Conservation (phyloP, 1,140 invertebrate genomes). For the Olivierus martensii region DNA sequence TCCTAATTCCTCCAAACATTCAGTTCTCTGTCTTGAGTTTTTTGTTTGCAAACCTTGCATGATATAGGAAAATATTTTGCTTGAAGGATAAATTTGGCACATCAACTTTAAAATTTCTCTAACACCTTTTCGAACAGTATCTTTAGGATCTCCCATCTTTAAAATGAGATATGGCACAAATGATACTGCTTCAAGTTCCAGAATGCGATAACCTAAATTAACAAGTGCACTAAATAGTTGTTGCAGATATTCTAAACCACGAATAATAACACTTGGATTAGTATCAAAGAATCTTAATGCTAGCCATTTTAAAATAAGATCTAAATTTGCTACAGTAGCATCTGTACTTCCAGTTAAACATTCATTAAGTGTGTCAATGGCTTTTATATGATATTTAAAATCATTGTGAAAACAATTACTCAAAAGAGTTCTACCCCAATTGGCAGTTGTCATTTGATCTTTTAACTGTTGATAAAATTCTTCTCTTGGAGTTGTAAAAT, state of each 20-base stretch:
- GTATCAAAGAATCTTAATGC: constrained; percentile 95
- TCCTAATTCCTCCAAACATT: constrained; percentile 84
- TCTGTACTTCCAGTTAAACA: constrained; percentile 42
- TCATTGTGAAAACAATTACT: constrained; percentile 88
- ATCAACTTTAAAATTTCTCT: constrained; percentile 72
- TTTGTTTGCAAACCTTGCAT: constrained; percentile 94
- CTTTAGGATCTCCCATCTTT: constrained; percentile 93
- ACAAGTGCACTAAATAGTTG: constrained; percentile 65
- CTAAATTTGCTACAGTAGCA: constrained; percentile 76
- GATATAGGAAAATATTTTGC: constrained; percentile 75
- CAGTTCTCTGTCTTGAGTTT: constrained; percentile 87
- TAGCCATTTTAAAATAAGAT: constrained; percentile 92
- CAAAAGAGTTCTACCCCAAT: constrained; percentile 70
- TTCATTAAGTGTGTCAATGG: constrained; percentile 75
- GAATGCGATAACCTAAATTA: constrained; percentile 65
- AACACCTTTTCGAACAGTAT: constrained; percentile 77
- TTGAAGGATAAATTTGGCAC: constrained; percentile 68
- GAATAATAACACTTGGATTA: constrained; percentile 89
- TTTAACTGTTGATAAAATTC: constrained; percentile 87
- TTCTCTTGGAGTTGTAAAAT: constrained; percentile 79
- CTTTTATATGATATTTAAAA: constrained; percentile 92
- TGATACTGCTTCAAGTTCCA: constrained; percentile 77
- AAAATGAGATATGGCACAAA: constrained; percentile 89
- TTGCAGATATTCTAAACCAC: constrained; percentile 82
- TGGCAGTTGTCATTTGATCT: constrained; percentile 76